Evolutionary conservation across 2,113 vertebrate genomes (phyloP).

Genomic region (Scolopax mira): DNA sequence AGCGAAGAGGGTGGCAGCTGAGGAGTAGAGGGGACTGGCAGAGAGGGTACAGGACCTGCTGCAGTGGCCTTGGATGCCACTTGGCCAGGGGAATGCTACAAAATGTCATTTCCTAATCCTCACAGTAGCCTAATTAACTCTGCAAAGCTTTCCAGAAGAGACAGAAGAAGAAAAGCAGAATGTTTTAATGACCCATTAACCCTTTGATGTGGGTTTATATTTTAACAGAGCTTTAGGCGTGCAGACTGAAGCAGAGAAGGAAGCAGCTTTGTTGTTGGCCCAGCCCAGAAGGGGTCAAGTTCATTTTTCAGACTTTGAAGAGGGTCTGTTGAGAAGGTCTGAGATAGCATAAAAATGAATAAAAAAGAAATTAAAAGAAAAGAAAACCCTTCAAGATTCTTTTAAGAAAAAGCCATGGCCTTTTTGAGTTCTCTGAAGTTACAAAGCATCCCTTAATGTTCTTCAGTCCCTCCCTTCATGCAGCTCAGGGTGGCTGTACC

Average conservation of each 20-base stretch:
- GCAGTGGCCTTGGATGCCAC: accelerated
- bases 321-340: background rate
- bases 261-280: background rate
- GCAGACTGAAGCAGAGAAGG: background rate
- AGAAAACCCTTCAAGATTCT: background rate
- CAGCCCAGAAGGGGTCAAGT: background rate
- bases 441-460: background rate
- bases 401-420: background rate
- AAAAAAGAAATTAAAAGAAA: background rate
- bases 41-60: background rate
- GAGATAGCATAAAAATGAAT: background rate
- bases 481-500: background rate
- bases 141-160: background rate
- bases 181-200: background rate
- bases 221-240: background rate
- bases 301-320: conserved; percentile 8
- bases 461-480: background rate
- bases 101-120: background rate
- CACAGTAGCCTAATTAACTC: background rate
- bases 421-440: conserved; percentile 8
- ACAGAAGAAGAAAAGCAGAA: background rate
- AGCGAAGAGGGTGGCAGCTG: background rate
- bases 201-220: background rate
- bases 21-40: background rate
- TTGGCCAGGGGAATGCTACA: background rate